These are phyloP conservation scores for Intellagama lesueurii DNA, from an alignment of 2,797 vertebrate genomes.

Conservation along the genomic window DNA sequence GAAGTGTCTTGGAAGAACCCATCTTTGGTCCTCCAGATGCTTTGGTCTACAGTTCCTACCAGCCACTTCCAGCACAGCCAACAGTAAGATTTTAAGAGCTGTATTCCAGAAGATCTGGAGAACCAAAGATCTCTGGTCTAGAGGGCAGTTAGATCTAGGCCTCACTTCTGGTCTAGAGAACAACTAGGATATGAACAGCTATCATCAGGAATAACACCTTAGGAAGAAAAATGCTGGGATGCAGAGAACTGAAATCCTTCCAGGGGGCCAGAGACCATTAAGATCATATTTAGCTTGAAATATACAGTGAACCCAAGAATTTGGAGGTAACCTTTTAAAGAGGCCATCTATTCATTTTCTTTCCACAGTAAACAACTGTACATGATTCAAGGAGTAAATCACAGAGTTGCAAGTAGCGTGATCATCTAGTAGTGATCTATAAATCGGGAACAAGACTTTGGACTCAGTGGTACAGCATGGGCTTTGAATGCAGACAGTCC, in stretches of 20 bases:
- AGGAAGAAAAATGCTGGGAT: neutral
- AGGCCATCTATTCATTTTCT: neutral
- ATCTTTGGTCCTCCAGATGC: neutral
- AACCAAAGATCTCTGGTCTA: too few relatives aligned
- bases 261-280: neutral
- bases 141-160: too few relatives aligned
- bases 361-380: neutral
- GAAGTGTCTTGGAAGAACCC: neutral
- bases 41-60: neutral
- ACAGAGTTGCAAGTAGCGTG: neutral
- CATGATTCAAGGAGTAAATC: neutral
- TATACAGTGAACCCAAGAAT: neutral
- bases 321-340: neutral
- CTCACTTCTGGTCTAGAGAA: neutral
- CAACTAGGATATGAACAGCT: neutral
- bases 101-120: too few relatives aligned
- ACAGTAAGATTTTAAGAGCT: too few relatives aligned
- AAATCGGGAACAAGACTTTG: neutral
- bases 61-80: neutral
- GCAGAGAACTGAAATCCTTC: neutral
- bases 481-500: neutral
- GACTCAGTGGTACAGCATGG: neutral
- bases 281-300: neutral
- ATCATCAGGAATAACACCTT: neutral
- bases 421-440: neutral